Evolutionary conservation across 2,797 vertebrate genomes (phyloP).

Genomic region (Oryzias dopingdopingensis): DNA sequence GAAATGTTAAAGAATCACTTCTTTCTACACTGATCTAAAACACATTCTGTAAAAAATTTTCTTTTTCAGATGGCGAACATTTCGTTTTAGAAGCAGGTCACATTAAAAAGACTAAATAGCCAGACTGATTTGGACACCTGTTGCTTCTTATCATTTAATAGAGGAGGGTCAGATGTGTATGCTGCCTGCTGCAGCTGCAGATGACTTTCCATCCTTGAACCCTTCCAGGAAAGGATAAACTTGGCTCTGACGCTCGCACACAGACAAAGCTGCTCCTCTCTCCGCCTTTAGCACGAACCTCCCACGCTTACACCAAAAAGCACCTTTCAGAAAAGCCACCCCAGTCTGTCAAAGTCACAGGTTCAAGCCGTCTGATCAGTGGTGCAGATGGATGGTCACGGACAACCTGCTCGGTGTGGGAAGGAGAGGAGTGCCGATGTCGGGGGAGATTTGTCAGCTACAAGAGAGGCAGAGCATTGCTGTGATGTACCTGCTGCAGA

Average conservation of each 20-base stretch:
- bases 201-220: conserved; percentile 35
- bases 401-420: conserved; percentile 26
- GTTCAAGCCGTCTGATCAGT: conserved; percentile 56
- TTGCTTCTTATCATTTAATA: too few relatives aligned
- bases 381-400: conserved; percentile 70
- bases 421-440: not conserved
- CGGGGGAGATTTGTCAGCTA: not conserved
- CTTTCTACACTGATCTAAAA: too few relatives aligned
- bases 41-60: too few relatives aligned
- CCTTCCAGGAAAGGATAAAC: conserved; percentile 26
- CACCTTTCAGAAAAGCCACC: conserved; percentile 49
- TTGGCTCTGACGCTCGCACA: conserved; percentile 4
- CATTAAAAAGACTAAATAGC: too few relatives aligned
- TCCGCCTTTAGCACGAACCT: conserved; percentile 29
- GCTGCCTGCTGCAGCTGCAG: conserved; percentile 34
- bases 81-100: too few relatives aligned
- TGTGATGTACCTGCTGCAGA: conserved; percentile 39
- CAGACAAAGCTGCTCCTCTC: conserved; percentile 9
- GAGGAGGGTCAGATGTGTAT: conserved; percentile 27
- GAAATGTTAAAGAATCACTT: not conserved
- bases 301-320: conserved; percentile 43
- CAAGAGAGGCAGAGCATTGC: conserved; percentile 16
- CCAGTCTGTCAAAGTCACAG: conserved; percentile 56
- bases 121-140: too few relatives aligned
- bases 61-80: too few relatives aligned